phyloP scores from a whole-genome alignment of 2,797 vertebrate genomes.

The Pangasius djambal region DNA sequence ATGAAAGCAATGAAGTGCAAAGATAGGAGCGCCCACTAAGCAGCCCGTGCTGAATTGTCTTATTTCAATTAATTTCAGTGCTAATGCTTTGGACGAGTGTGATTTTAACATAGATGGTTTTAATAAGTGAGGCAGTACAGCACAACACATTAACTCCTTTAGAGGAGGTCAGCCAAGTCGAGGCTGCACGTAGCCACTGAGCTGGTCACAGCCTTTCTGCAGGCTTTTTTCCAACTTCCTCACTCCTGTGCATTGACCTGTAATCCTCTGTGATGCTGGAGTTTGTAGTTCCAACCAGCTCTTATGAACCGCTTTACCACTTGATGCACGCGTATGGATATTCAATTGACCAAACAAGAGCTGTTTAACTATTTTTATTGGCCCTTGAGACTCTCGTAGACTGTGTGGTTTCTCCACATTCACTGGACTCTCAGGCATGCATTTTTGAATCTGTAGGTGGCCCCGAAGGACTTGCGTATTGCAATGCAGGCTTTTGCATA shows the following conservation, averaged over 20 bases:
- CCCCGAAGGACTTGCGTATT: conserved; percentile 40
- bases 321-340: conserved; percentile 39
- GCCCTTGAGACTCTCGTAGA: conserved; percentile 29
- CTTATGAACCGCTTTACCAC: conserved; percentile 40
- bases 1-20: conserved; percentile 66
- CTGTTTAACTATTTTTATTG: conserved; percentile 44
- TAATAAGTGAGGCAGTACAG: conserved; percentile 67
- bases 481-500: conserved; percentile 47
- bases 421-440: conserved; percentile 25
- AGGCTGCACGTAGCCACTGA: conserved; percentile 23
- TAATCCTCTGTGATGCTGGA: conserved; percentile 38
- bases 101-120: conserved; percentile 67
- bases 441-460: conserved; percentile 36
- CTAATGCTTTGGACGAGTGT: conserved; percentile 67
- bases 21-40: conserved; percentile 61
- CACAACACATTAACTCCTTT: conserved; percentile 64
- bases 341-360: conserved; percentile 50
- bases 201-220: conserved; percentile 16
- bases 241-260: conserved; percentile 38
- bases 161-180: conserved; percentile 54
- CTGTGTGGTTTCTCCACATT: conserved; percentile 26
- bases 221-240: conserved; percentile 26
- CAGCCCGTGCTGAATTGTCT: conserved; percentile 70
- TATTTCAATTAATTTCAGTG: conserved; percentile 72
- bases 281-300: conserved; percentile 47